phyloP scores from a whole-genome alignment of 2,888 invertebrate genomes.

The Daptonema setosum region DNA sequence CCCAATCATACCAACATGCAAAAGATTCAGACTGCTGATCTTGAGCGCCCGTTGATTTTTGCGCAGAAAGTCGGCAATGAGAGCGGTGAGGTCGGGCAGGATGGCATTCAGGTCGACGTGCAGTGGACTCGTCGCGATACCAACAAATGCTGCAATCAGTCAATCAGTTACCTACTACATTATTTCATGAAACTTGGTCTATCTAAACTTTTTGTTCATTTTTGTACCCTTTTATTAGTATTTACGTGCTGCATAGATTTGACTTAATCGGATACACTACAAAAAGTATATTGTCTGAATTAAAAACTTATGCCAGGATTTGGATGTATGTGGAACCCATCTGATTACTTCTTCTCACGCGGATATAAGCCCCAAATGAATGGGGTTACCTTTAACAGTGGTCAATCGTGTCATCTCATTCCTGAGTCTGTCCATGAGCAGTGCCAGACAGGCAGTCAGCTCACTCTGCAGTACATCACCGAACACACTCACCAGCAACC shows the following conservation, averaged over 20 bases:
- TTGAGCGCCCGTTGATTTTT: constrained; percentile 90
- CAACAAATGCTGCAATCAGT: background rate
- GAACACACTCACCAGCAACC: constrained; percentile 38
- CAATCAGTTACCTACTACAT: too few species aligned
- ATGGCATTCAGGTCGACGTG: constrained; percentile 47
- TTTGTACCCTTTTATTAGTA: too few species aligned
- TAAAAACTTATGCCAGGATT: too few species aligned
- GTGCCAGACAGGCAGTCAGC: constrained; percentile 62
- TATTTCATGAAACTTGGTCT: background rate
- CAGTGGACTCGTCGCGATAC: constrained; percentile 36
- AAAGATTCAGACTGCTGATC: constrained; percentile 60
- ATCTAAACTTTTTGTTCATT: background rate
- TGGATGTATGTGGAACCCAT: too few species aligned
- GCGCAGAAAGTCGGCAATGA: constrained; percentile 71
- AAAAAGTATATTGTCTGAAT: too few species aligned
- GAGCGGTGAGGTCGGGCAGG: constrained; percentile 64
- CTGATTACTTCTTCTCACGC: too few species aligned
- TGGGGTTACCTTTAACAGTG: constrained; percentile 45
- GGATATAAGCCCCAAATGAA: too few species aligned
- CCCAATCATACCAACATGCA: constrained; percentile 37
- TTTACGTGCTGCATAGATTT: too few species aligned
- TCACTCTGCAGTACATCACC: constrained; percentile 32
- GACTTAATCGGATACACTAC: too few species aligned
- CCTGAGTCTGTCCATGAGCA: constrained; percentile 74
- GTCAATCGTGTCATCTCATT: constrained; percentile 92